Conservation (phyloP, 2,888 invertebrate genomes). For the Limnephilus auricula region DNA sequence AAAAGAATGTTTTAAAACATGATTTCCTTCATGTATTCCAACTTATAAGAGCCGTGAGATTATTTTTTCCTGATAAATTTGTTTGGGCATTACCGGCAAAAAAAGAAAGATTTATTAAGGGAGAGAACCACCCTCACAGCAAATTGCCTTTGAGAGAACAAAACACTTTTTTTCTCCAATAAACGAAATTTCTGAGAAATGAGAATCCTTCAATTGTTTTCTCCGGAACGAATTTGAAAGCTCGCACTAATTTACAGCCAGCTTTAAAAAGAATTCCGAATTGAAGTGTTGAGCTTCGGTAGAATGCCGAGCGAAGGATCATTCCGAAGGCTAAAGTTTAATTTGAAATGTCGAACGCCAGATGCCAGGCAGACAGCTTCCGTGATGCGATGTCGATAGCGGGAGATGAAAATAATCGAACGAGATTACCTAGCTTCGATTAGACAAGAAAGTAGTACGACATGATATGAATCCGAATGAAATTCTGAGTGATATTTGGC, state of each 20-base stretch:
- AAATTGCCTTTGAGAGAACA: neutral
- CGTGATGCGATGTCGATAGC: neutral
- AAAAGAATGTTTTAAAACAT: too few relatives aligned
- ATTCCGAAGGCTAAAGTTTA: neutral
- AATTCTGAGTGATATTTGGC: neutral
- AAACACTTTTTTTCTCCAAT: neutral
- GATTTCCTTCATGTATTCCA: too few relatives aligned
- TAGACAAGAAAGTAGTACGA: neutral
- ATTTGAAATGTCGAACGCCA: neutral
- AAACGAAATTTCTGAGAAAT: neutral
- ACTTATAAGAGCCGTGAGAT: neutral
- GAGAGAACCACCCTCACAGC: neutral
- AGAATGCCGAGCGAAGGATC: neutral
- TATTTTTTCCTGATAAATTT: neutral
- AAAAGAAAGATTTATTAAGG: neutral
- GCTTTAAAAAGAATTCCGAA: neutral
- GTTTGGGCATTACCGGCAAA: neutral
- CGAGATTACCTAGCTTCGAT: neutral
- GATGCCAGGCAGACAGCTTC: neutral
- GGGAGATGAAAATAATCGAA: neutral
- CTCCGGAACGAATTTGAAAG: neutral
- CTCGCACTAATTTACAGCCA: neutral
- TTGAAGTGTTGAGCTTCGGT: neutral
- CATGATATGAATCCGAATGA: neutral
- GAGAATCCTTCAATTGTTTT: slow-evolving; percentile 2